A percentile compares a stretch with the other conserved stretches of the same genome.
Evolutionary conservation across 1,140 invertebrate genomes (phyloP).

Genomic region (Monochamus saltuarius): DNA sequence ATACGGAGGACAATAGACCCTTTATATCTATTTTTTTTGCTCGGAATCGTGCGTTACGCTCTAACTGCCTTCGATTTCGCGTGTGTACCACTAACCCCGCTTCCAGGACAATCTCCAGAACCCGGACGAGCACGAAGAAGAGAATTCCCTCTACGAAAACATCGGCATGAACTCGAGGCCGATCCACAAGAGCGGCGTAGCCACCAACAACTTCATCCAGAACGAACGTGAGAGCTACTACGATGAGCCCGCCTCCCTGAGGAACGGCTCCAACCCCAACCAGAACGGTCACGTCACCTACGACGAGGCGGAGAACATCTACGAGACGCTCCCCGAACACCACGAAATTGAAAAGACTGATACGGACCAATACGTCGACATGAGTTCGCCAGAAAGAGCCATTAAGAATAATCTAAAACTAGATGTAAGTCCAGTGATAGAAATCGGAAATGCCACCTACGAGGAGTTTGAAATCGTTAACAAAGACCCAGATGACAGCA

Average conservation of each 20-base stretch:
- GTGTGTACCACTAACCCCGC: constrained; percentile 38
- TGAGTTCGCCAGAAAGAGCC: constrained; percentile 11
- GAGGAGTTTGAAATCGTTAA: constrained; percentile 23
- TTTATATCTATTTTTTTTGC: background rate
- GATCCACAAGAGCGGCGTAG: constrained; percentile 20
- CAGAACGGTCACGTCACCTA: constrained; percentile 27
- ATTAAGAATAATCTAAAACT: constrained; percentile 10
- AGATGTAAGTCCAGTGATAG: constrained; percentile 23
- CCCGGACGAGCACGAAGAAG: constrained; percentile 28
- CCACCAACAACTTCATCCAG: constrained; percentile 27
- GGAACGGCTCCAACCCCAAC: constrained; percentile 17
- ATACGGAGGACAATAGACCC: no score
- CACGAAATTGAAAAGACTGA: constrained; percentile 25
- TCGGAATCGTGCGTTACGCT: background rate
- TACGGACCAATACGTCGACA: constrained; percentile 30
- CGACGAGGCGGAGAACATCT: constrained; percentile 28
- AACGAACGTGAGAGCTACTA: constrained; percentile 34
- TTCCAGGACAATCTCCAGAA: constrained; percentile 40
- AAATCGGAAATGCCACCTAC: constrained; percentile 10
- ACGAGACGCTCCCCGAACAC: constrained; percentile 33
- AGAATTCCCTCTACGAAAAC: constrained; percentile 32
- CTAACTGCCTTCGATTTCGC: constrained; percentile 14
- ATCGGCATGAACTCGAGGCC: constrained; percentile 13
- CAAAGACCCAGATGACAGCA: constrained; percentile 7
- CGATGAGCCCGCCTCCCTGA: constrained; percentile 24